Evolutionary conservation across 2,113 vertebrate species (phyloP), one percentile per base, ranked within the genome.

Genomic region (Cygnus buccinator): DNA sequence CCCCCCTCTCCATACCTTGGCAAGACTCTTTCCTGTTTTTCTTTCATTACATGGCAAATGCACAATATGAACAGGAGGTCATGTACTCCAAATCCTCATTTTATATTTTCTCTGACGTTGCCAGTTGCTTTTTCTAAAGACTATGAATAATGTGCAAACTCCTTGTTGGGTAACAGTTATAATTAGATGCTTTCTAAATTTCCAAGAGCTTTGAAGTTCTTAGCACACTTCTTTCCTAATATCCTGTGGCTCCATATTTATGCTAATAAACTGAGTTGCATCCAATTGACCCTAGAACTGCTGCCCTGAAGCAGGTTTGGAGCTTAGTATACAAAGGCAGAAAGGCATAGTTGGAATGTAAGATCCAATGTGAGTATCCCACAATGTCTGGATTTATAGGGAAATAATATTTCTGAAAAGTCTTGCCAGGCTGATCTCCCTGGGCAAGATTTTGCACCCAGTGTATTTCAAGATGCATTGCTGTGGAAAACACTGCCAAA

Each of bases 11-110:
- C 26, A 2, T 76, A 88, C 87, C 63, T 88, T 97, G 95, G 95
- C 95, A 96, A 90, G 87, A 11, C 52, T 86, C 72, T 11, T 88
- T 95, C 94, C 85, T 97, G 95, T 95, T 96, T 96, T 96, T 90
- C 87, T 81, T 88, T 48, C 68, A 33, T 33, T 71, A n/a, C 46
- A 6, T 80, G 85, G 90, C 90, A 92, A 93, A 74, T 2, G 26
- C 72, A 93, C 65, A 59, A 72, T 72, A 63, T 73, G 90, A 94
- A 93, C 82, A 71, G 80, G 87, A 90, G 90, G 88, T 90, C 94
- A 44, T 25, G 95, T 91, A 46, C 63, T 90, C 5, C 7, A 74
- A 77, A 91, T 74, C 85, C 61, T 71, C 8, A 1, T 39, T 86
- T 93, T 75, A 35, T 77, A n/a, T 52, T 95, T 90, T 66, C 71